phyloP scores from a whole-genome alignment of 2,113 vertebrate genomes.

The Tragelaphus imberbis region DNA sequence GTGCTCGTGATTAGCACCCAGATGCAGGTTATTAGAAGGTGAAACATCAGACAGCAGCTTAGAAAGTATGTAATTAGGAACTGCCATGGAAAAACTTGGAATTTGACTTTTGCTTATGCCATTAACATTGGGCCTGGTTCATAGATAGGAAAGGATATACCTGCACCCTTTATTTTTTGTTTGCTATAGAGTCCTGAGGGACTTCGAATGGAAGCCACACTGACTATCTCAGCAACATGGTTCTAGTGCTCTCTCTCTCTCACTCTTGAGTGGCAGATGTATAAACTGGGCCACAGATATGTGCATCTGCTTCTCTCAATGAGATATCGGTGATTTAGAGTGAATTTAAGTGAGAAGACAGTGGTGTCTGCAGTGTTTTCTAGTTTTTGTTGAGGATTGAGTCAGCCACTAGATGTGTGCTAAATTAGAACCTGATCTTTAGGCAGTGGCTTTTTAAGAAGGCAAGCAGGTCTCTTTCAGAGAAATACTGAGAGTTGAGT shows the following conservation, averaged over 20 bases:
- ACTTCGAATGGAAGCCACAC: background rate
- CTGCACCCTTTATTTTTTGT: no score
- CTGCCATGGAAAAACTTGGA: background rate
- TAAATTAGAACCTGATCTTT: background rate
- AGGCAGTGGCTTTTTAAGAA: background rate
- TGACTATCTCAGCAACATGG: background rate
- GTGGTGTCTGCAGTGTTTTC: background rate
- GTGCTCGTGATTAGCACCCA: rapidly evolving
- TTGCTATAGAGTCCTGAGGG: background rate
- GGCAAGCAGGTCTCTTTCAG: background rate
- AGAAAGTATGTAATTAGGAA: background rate
- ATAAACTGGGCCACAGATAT: background rate
- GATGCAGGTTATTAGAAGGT: background rate
- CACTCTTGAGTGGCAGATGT: background rate
- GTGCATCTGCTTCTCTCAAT: background rate
- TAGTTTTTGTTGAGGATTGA: background rate
- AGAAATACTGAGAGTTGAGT: background rate
- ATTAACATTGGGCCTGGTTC: background rate
- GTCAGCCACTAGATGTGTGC: background rate
- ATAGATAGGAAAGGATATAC: background rate
- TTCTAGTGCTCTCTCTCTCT: background rate
- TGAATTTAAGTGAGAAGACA: background rate
- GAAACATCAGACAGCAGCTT: background rate
- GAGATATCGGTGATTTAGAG: background rate
- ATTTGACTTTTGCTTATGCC: no score